Conservation (phyloP, 2,797 vertebrate genomes). For the Liasis olivaceus region DNA sequence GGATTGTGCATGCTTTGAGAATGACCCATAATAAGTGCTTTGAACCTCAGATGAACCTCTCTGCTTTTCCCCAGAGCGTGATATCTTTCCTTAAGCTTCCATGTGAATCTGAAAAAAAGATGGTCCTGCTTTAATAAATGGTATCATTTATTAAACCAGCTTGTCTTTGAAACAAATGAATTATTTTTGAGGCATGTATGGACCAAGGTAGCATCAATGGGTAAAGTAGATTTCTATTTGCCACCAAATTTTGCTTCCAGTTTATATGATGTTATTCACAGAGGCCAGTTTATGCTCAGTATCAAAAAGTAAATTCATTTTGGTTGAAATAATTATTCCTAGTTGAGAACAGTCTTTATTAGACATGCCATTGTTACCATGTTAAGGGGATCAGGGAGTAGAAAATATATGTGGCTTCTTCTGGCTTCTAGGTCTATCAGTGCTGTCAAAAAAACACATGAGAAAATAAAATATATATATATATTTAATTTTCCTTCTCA, state of each 20-base stretch:
- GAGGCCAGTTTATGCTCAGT: background rate
- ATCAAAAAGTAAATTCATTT: background rate
- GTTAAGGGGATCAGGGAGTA: background rate
- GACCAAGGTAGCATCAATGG: background rate
- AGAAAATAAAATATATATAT: slow-evolving; percentile 15
- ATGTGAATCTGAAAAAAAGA: background rate
- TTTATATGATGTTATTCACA: background rate
- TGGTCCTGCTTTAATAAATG: background rate
- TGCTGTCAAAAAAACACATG: background rate
- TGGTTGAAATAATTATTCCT: background rate
- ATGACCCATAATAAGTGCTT: background rate
- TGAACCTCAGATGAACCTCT: background rate
- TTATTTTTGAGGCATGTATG: background rate
- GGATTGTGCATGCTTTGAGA: background rate
- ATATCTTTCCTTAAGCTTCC: background rate
- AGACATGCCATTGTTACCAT: background rate
- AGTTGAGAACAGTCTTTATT: background rate
- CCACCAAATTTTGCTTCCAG: background rate
- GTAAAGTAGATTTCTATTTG: background rate
- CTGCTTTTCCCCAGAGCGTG: background rate
- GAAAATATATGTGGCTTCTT: background rate
- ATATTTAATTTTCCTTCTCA: slow-evolving; percentile 8
- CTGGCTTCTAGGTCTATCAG: background rate
- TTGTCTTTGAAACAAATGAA: background rate
- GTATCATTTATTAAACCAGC: background rate